phyloP scores from a whole-genome alignment of 2,797 vertebrate species.

The Lerista edwardsae region DNA sequence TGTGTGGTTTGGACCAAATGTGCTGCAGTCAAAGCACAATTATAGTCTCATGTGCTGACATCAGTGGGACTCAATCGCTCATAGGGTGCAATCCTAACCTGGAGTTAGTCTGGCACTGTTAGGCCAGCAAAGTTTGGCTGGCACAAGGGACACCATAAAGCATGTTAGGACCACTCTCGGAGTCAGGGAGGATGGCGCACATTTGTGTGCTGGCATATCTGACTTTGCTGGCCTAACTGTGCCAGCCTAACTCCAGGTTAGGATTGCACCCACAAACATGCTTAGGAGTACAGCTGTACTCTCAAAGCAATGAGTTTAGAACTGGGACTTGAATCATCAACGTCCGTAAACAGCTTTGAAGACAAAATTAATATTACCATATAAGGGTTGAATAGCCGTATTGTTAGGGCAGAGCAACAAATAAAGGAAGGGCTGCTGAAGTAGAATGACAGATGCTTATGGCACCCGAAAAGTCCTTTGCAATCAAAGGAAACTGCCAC shows the following conservation, averaged over 20 bases:
- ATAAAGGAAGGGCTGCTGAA: constrained; percentile 22
- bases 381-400: constrained; percentile 12
- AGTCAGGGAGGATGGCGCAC: too few species aligned
- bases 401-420: constrained; percentile 17
- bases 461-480: constrained; percentile 20
- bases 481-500: constrained; percentile 42
- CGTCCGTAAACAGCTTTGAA: constrained; percentile 12
- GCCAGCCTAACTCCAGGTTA: too few species aligned
- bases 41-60: neutral
- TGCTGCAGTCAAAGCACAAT: neutral
- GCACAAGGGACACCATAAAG: too few species aligned
- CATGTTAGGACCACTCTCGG: too few species aligned
- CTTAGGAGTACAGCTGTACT: neutral
- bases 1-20: neutral
- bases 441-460: constrained; percentile 17
- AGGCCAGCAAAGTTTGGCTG: too few species aligned
- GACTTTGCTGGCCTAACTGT: too few species aligned
- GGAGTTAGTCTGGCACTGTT: too few species aligned
- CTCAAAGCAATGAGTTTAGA: neutral
- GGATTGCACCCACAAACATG: neutral
- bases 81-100: too few species aligned
- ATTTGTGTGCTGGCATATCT: too few species aligned
- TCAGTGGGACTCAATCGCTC: too few species aligned
- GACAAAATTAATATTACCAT: constrained; percentile 12
- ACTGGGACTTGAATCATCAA: neutral